These are phyloP conservation scores for Perca fluviatilis DNA, from an alignment of 2,113 vertebrate species.

Conservation along the genomic window DNA sequence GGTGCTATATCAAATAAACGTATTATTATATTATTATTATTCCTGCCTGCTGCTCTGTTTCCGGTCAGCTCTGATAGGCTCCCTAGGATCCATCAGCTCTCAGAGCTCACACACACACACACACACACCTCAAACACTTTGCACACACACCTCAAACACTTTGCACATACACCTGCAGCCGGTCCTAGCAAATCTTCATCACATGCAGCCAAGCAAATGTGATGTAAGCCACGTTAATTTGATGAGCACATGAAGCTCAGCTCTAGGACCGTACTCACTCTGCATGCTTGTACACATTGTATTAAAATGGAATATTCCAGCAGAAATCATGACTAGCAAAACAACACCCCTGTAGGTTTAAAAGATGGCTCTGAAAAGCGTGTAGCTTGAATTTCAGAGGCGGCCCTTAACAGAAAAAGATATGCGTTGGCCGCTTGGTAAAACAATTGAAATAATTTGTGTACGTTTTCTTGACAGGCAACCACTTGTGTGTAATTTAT, in stretches of 20 bases:
- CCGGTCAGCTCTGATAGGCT: slow-evolving; percentile 50
- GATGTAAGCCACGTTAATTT: background rate
- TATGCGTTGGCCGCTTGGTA: background rate
- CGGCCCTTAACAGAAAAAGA: background rate
- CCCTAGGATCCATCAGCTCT: slow-evolving; percentile 44
- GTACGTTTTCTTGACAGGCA: too few relatives aligned
- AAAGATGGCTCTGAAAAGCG: background rate
- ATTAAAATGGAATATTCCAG: background rate
- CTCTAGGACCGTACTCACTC: background rate
- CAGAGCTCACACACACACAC: slow-evolving; percentile 13
- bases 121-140: slow-evolving; percentile 37
- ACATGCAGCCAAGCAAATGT: background rate
- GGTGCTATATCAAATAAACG: too few relatives aligned
- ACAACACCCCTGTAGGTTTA: background rate
- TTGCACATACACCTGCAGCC: background rate
- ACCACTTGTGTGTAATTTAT: too few relatives aligned
- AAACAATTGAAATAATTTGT: too few relatives aligned
- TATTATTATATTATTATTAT: background rate
- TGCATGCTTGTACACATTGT: background rate
- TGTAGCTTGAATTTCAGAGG: background rate
- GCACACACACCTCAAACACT: slow-evolving; percentile 36
- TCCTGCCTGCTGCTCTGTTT: slow-evolving; percentile 32
- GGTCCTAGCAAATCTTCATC: background rate
- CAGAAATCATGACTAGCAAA: background rate
- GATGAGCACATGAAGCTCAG: slow-evolving; percentile 2